Base-by-base conservation (phyloP, 2,113 vertebrate genomes). In the Andinoacara biseriatus region DNA sequence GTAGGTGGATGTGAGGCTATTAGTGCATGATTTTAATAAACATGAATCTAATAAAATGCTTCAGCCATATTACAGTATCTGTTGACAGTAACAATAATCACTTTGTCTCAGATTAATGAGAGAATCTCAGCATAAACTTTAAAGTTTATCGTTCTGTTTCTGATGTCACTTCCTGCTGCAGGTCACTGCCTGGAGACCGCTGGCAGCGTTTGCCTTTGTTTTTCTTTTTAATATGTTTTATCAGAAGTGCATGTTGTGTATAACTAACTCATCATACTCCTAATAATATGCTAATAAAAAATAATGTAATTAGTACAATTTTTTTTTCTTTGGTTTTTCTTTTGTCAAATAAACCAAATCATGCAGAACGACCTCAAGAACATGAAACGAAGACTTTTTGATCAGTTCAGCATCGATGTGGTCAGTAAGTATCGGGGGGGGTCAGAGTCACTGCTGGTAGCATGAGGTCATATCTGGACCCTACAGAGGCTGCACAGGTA, bases 201-300 rank as follows among this genome's bases (percentile, higher is more conserved):
- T 2, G 26, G 26, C 3, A 26, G 2, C 26, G n/a, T n/a, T n/a
- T n/a, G n/a, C n/a, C n/a, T n/a, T n/a, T n/a, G n/a, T n/a, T n/a
- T n/a, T n/a, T n/a, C n/a, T n/a, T n/a, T n/a, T n/a, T n/a, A n/a
- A n/a, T n/a, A n/a, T n/a, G n/a, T n/a, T 26, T 63, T 62, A 22
- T 14, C 1, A 0, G 20, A 5, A 0, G 10, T 62, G 18, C 26
- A 6, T 62, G 10, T 63, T 63, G 33, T 63, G 20, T 63, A 0
- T 46, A 65, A 24, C 4, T 65, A 65, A 65, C 22, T 26, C 3
- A 46, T 0, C 22, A 40, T 0, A 67, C 38, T 46, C 15, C 26
- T 46, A 0, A 0, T 43, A 26, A 17, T 43, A 43, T 65, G 43
- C 14, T 46, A 46, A 46, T 46, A 46, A 8, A 43, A 46, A 5